Percentiles rank a stretch among this genome's conserved stretches.
Conservation (phyloP, 2,113 vertebrate species). For the Balaeniceps rex region DNA sequence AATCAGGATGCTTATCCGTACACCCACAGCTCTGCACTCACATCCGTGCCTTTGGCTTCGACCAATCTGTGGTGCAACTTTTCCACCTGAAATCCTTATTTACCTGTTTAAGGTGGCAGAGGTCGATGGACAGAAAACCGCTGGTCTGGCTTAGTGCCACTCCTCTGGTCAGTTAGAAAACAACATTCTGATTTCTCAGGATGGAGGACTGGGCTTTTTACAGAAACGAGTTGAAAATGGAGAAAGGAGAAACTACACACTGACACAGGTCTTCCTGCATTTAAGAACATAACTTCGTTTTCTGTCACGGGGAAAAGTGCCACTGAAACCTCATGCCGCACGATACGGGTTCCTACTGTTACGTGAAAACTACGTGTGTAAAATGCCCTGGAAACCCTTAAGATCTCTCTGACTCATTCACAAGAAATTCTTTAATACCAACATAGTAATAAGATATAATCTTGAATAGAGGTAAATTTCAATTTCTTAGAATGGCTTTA, state of each 20-base stretch:
- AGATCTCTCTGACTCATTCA: not conserved
- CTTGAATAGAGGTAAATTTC: not conserved
- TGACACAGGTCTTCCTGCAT: not conserved
- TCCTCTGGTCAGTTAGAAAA: not conserved
- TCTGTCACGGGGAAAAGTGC: not conserved
- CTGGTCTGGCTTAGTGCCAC: not conserved
- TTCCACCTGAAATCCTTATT: not conserved
- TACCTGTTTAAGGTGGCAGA: not conserved
- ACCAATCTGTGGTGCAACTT: not conserved
- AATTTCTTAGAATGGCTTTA: not conserved
- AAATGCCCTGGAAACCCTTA: not conserved
- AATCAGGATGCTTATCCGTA: not conserved
- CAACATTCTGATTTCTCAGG: not conserved
- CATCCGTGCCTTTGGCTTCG: not conserved
- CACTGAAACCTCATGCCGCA: not conserved
- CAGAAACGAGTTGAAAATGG: not conserved
- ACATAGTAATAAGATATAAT: not conserved
- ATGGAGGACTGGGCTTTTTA: not conserved
- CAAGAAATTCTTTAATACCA: not conserved
- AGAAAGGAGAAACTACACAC: not conserved
- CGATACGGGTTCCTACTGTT: not conserved
- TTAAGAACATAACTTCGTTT: not conserved
- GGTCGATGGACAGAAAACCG: not conserved
- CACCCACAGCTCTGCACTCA: not conserved
- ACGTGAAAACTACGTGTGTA: not conserved